Evolutionary conservation across 1,140 invertebrate species (phyloP).

Genomic region (Nomia melanderi): DNA sequence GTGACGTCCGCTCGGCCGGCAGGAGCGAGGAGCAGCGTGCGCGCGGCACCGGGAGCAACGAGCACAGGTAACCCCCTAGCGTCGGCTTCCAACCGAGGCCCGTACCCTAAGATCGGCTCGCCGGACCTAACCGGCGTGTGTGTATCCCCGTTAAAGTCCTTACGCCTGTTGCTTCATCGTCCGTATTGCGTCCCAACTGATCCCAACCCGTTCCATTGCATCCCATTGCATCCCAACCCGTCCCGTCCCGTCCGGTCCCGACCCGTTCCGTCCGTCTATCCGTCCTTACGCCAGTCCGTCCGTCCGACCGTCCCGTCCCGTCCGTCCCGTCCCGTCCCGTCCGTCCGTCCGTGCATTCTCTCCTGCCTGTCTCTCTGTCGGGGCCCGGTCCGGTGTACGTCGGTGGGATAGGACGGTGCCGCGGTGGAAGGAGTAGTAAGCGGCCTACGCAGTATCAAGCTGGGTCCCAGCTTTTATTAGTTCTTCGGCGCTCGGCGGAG

Average conservation of each 20-base stretch:
- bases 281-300: slow-evolving; percentile 17
- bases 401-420: slow-evolving; percentile 67
- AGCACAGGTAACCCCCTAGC: neutral
- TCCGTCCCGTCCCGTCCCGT: slow-evolving; percentile 45
- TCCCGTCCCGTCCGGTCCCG: slow-evolving; percentile 5
- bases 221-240: too few relatives aligned
- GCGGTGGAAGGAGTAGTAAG: slow-evolving; percentile 76
- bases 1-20: slow-evolving; percentile 65
- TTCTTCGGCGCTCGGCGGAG: slow-evolving; percentile 78
- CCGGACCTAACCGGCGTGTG: slow-evolving; percentile 16
- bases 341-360: slow-evolving; percentile 48
- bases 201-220: too few relatives aligned
- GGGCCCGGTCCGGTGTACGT: slow-evolving; percentile 40
- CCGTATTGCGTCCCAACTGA: too few relatives aligned
- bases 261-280: slow-evolving; percentile 11
- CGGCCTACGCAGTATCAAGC: slow-evolving; percentile 78
- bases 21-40: neutral
- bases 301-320: slow-evolving; percentile 40
- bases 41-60: neutral
- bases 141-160: slow-evolving; percentile 56
- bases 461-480: slow-evolving; percentile 78
- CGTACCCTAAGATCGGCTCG: neutral
- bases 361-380: slow-evolving; percentile 42
- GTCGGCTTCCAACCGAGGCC: neutral
- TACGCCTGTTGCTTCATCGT: slow-evolving; percentile 27